These are phyloP conservation scores for Pipistrellus kuhlii DNA, from an alignment of 2,797 vertebrate species.

Conservation along the genomic window DNA sequence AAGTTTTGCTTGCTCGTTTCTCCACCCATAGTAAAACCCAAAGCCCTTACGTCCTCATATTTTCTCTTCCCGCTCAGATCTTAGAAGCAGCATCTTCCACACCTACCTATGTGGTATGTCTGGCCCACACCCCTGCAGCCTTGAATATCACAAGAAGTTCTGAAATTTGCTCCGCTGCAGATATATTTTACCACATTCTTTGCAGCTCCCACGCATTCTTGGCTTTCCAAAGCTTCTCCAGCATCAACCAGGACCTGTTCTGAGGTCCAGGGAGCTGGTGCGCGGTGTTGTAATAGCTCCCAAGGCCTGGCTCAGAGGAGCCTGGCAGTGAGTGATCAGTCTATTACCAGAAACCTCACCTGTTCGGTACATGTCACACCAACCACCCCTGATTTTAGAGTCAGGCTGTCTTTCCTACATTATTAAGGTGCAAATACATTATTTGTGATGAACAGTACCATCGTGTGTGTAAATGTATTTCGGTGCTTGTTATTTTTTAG, in stretches of 20 bases:
- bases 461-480: conserved; percentile 21
- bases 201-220: conserved; percentile 53
- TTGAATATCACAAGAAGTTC: conserved; percentile 69
- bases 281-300: background rate
- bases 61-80: conserved; percentile 50
- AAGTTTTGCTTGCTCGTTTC: conserved; percentile 55
- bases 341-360: background rate
- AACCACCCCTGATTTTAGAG: background rate
- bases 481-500: conserved; percentile 12
- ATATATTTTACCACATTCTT: conserved; percentile 64
- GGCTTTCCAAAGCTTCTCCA: conserved; percentile 47
- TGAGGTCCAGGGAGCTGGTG: background rate
- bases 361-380: background rate
- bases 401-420: background rate
- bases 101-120: conserved; percentile 28
- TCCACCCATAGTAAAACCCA: conserved; percentile 60
- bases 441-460: conserved; percentile 31
- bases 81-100: conserved; percentile 47
- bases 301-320: background rate
- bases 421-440: conserved; percentile 37
- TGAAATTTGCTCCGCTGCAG: conserved; percentile 63
- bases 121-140: conserved; percentile 55
- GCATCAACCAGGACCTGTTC: background rate
- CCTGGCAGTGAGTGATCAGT: background rate
- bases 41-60: conserved; percentile 52